phyloP scores from a whole-genome alignment of 1,140 invertebrate genomes.

The Zaprionus ghesquierei region DNA sequence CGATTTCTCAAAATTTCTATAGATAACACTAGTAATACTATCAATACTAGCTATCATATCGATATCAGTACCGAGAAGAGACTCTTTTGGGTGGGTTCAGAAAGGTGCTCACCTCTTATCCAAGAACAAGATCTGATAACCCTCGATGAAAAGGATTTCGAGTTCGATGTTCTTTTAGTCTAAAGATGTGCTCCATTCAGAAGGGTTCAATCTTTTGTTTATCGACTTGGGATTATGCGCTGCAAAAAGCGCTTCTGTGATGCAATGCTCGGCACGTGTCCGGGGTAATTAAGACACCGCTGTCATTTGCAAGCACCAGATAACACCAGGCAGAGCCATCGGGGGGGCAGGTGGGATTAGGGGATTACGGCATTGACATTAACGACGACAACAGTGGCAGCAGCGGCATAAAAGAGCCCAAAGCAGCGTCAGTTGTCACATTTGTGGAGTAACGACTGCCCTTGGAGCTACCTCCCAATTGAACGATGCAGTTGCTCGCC shows the following conservation, averaged over 20 bases:
- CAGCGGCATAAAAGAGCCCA: not conserved
- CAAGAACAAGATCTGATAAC: no score
- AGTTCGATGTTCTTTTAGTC: no score
- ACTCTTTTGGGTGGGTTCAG: no score
- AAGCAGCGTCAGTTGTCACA: not conserved
- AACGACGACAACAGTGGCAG: not conserved
- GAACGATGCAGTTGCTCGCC: constrained; percentile 14
- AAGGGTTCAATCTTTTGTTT: not conserved
- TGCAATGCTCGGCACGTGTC: not conserved
- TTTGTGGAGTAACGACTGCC: not conserved
- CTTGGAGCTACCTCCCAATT: not conserved
- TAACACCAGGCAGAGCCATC: not conserved
- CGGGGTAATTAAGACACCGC: not conserved
- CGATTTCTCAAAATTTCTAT: not conserved
- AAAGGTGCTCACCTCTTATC: no score
- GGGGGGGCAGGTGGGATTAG: not conserved
- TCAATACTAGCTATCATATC: not conserved
- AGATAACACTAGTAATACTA: not conserved
- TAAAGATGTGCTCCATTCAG: no score
- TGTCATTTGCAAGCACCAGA: not conserved
- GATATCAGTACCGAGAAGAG: no score
- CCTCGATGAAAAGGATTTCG: no score
- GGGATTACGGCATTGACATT: not conserved
- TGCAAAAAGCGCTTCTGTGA: not conserved
- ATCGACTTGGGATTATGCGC: not conserved